Conservation (phyloP, 2,113 vertebrate genomes). For the Lamprologus lemairii region DNA sequence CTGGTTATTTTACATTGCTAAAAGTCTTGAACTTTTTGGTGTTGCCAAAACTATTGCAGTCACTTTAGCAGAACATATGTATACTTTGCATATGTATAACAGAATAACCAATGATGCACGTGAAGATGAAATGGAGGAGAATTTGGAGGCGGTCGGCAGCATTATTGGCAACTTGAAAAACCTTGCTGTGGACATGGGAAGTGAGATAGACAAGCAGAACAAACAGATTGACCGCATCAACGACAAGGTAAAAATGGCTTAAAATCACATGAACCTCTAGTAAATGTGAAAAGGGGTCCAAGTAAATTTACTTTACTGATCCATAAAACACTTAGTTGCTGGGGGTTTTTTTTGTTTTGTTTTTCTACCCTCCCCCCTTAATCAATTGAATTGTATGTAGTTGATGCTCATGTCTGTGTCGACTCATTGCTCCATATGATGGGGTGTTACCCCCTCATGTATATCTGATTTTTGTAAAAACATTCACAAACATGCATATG, state of each 20-base stretch:
- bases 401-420: background rate
- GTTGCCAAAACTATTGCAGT: background rate
- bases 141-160: slow-evolving; percentile 83
- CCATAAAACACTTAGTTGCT: background rate
- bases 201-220: slow-evolving; percentile 90
- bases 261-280: background rate
- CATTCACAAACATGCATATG: background rate
- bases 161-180: slow-evolving; percentile 88
- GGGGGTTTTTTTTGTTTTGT: accelerated
- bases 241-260: slow-evolving; percentile 72
- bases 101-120: slow-evolving; percentile 92
- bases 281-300: background rate
- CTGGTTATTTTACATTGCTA: background rate
- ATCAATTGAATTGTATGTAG: background rate
- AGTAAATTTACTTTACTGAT: background rate
- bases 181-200: slow-evolving; percentile 93
- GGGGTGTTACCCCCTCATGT: background rate
- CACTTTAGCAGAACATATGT: background rate
- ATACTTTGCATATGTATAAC: background rate
- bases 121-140: slow-evolving; percentile 98
- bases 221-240: slow-evolving; percentile 81
- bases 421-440: background rate
- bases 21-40: background rate
- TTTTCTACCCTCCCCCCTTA: background rate
- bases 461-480: background rate